Base-by-base conservation (phyloP, 2,888 invertebrate species). In the Diloba caeruleocephala region DNA sequence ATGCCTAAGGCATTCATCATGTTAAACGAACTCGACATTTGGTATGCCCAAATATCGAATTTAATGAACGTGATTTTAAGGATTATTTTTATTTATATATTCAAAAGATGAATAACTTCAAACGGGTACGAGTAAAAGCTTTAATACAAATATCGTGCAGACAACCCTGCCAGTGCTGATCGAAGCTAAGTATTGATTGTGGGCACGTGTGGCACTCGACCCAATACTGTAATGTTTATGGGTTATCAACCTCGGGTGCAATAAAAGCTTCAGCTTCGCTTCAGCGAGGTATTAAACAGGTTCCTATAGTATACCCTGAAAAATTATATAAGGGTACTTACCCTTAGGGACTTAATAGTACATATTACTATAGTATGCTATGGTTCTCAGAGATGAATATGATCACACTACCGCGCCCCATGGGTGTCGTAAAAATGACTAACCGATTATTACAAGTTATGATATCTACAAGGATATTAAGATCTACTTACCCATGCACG, bases 171-270 rank as follows among this genome's bases (percentile, higher is more conserved):
- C 57, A 39, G 33, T 50, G 39, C 33, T 65, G 54, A 50, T 63
- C 41, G 34, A 39, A 41, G 49, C 33, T 26, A 41, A 42, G 33
- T 56, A 71, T 67, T 49, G 65, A 70, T 63, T 59, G 17, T 32
- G 41, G 29, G 39, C 31, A 51, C 19, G 52, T 28, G 39, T 46
- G 38, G n/a, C 43, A 14, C 37, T 41, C 33, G 42, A 46, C 33
- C 7, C 25, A 36, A 44, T 48, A 26, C 42, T 39, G 41, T 34
- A 50, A 41, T 28, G 28, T 57, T 48, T 36, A 45, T 43, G 50
- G 48, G 50, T 43, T 65, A 43, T 29, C 25, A 57, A 59, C 48
- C 55, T 37, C 25, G 7, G 6, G 28, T 33, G 23, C 25, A 37
- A 31, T 45, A 33, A 42, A 39, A 51, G n/a, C n/a, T n/a, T n/a